Evolutionary conservation across 2,888 invertebrate species (phyloP).

Genomic region (Beris chalybata): DNA sequence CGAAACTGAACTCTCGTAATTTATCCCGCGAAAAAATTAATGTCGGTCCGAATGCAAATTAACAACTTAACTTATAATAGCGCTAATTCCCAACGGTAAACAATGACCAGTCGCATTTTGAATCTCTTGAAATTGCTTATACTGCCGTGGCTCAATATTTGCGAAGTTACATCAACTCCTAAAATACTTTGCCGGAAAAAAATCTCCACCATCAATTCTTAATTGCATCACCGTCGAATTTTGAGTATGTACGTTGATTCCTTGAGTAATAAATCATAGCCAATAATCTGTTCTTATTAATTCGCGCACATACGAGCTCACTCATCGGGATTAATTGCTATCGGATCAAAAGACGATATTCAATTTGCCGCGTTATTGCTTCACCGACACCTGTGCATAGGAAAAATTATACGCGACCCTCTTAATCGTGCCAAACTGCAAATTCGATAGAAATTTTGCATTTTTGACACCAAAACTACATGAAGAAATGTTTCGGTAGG

Average conservation of each 20-base stretch:
- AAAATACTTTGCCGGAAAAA: neutral
- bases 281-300: conserved; percentile 6
- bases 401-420: no score
- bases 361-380: conserved; percentile 12
- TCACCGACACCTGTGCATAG: neutral
- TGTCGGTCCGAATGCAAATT: no score
- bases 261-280: conserved; percentile 8
- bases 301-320: neutral
- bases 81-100: no score
- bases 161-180: neutral
- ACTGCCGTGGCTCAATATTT: no score
- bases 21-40: no score
- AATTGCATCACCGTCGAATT: conserved; percentile 13
- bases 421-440: no score
- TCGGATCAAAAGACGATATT: conserved; percentile 7
- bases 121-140: no score
- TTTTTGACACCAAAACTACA: neutral
- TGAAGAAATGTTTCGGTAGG: no score
- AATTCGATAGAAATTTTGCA: neutral
- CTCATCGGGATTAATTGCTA: conserved; percentile 9
- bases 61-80: no score
- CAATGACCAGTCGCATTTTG: no score
- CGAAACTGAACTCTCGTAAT: no score
- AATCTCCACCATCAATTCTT: neutral
- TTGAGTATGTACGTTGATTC: neutral